Evolutionary conservation across 2,797 vertebrate species (phyloP).

Genomic region (Enteromius thamalakanensis): DNA sequence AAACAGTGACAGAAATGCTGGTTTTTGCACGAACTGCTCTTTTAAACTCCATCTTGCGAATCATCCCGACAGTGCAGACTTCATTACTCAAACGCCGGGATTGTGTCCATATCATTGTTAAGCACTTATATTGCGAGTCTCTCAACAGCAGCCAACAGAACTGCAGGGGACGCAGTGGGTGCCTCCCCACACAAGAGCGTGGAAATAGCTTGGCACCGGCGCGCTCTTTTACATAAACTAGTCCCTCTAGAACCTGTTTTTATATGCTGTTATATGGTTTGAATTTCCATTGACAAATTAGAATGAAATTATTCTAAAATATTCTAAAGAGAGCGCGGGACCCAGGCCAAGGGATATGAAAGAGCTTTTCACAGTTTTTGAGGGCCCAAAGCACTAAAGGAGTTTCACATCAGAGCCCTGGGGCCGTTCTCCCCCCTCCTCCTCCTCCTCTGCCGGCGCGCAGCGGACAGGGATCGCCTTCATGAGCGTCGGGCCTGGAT

Average conservation of each 20-base stretch:
- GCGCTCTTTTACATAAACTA: slow-evolving; percentile 55
- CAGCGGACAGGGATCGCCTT: slow-evolving; percentile 60
- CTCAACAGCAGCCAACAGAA: slow-evolving; percentile 58
- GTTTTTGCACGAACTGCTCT: background rate
- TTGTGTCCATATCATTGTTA: slow-evolving; percentile 56
- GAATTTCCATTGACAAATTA: slow-evolving; percentile 62
- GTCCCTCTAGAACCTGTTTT: slow-evolving; percentile 59
- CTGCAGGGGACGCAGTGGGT: slow-evolving; percentile 47
- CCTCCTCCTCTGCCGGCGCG: background rate
- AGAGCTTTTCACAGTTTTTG: slow-evolving; percentile 61
- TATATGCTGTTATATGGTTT: slow-evolving; percentile 63
- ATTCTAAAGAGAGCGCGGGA: slow-evolving; percentile 55
- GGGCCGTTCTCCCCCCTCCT: slow-evolving; percentile 36
- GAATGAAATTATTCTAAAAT: slow-evolving; percentile 61
- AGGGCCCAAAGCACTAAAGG: slow-evolving; percentile 58
- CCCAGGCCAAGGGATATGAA: slow-evolving; percentile 56
- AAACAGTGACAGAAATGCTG: background rate
- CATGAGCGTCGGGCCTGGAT: slow-evolving; percentile 55
- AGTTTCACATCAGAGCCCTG: slow-evolving; percentile 62
- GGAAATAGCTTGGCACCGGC: slow-evolving; percentile 48
- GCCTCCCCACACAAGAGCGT: slow-evolving; percentile 53
- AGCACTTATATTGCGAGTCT: slow-evolving; percentile 48
- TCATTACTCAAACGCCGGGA: slow-evolving; percentile 54
- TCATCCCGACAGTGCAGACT: slow-evolving; percentile 52
- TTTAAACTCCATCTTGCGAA: slow-evolving; percentile 46